phyloP scores from a whole-genome alignment of 2,797 vertebrate species.

The Leuciscus waleckii region DNA sequence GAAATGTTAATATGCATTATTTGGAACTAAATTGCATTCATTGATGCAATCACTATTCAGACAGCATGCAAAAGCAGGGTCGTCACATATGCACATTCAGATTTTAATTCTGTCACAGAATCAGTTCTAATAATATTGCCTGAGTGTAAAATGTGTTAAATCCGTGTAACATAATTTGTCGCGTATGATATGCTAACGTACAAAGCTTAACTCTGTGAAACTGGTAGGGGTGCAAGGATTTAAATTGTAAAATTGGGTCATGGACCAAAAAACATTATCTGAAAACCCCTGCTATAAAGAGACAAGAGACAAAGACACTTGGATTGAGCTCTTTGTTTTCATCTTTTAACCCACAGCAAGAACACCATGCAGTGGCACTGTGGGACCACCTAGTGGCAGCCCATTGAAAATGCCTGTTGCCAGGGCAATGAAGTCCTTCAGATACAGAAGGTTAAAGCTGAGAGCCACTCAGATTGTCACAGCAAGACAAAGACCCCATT shows the following conservation, averaged over 20 bases:
- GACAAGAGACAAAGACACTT: neutral
- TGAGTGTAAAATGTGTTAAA: conserved; percentile 5
- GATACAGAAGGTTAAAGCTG: conserved; percentile 54
- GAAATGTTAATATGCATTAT: neutral
- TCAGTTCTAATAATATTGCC: conserved; percentile 64
- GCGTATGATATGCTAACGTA: neutral
- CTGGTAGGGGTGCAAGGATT: neutral
- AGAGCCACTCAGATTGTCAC: conserved; percentile 57
- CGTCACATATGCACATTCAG: neutral
- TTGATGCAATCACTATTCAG: conserved; percentile 8
- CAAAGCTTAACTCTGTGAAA: neutral
- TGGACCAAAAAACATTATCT: neutral
- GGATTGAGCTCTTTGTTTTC: conserved; percentile 39
- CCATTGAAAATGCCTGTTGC: conserved; percentile 13
- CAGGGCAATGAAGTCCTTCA: conserved; percentile 47
- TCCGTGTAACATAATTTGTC: neutral
- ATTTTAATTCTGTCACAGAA: neutral
- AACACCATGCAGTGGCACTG: conserved; percentile 43
- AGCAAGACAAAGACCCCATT: conserved; percentile 71
- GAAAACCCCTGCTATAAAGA: neutral
- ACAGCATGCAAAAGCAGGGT: neutral
- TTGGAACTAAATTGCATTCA: neutral
- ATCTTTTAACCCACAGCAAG: conserved; percentile 52
- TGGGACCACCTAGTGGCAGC: conserved; percentile 72
- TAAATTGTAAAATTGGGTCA: neutral